These are phyloP conservation scores for Laticauda colubrina DNA, from an alignment of 2,113 vertebrate species.

Conservation along the genomic window DNA sequence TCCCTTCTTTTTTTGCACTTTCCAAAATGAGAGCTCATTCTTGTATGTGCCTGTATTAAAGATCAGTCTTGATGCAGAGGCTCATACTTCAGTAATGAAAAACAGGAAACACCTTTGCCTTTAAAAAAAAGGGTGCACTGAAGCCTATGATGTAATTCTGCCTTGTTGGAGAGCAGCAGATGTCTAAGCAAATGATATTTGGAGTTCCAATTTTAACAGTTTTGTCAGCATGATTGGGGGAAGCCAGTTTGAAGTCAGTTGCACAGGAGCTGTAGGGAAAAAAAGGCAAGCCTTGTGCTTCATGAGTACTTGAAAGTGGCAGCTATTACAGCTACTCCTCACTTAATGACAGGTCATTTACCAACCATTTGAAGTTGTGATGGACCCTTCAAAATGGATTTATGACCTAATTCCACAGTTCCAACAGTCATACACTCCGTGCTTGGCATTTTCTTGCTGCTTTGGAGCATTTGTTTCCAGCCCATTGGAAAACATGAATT, in stretches of 20 bases:
- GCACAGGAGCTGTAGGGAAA: background rate
- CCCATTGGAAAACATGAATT: background rate
- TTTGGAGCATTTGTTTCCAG: background rate
- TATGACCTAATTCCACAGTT: background rate
- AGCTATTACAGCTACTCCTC: background rate
- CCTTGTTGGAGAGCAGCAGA: background rate
- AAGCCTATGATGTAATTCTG: constrained; percentile 50
- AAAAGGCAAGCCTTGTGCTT: background rate
- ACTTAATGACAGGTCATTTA: background rate
- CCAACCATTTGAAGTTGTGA: background rate
- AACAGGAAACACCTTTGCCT: constrained; percentile 76
- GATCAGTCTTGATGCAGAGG: constrained; percentile 59
- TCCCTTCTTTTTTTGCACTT: constrained; percentile 23
- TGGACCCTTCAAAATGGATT: background rate
- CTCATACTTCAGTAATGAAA: constrained; percentile 63
- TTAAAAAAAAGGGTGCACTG: constrained; percentile 45
- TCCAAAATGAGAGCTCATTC: constrained; percentile 53
- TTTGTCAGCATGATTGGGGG: background rate
- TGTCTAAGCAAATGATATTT: background rate
- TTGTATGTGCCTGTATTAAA: background rate
- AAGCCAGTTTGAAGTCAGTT: background rate
- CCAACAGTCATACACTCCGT: background rate
- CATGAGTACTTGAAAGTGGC: background rate
- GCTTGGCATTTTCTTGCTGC: background rate
- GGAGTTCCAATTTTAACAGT: background rate